Evolutionary conservation across 2,888 invertebrate species (phyloP).

Genomic region (Exephanes ischioxanthus): DNA sequence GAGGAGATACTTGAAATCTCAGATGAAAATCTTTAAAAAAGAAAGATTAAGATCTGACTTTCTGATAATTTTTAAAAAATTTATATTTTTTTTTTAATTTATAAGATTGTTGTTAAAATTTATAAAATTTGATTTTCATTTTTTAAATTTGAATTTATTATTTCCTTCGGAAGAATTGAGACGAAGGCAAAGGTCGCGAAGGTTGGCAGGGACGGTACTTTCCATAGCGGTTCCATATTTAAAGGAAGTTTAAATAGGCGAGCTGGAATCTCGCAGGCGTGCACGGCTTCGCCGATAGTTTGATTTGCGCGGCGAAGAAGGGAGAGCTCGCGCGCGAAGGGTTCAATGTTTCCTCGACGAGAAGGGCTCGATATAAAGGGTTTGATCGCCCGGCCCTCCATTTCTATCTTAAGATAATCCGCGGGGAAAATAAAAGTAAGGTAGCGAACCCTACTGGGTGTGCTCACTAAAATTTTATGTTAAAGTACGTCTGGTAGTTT

Average conservation of each 20-base stretch:
- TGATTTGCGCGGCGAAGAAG: constrained; percentile 45
- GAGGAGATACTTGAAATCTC: too few relatives aligned
- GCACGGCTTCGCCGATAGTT: constrained; percentile 60
- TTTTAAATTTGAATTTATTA: constrained; percentile 50
- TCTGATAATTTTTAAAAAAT: neutral
- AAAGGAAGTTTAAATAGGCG: constrained; percentile 47
- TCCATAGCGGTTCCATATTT: constrained; percentile 5
- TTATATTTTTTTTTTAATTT: too few relatives aligned
- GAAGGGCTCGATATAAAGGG: constrained; percentile 25
- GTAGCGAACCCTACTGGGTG: too few relatives aligned
- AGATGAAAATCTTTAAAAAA: too few relatives aligned
- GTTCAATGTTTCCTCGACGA: constrained; percentile 12
- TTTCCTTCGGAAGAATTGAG: constrained; percentile 9
- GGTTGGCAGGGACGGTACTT: constrained; percentile 31
- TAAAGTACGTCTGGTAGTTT: too few relatives aligned
- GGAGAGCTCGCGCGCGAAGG: constrained; percentile 23
- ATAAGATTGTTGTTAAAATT: too few relatives aligned
- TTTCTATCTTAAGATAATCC: neutral
- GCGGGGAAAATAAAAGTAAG: neutral
- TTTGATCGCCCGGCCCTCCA: constrained; percentile 39
- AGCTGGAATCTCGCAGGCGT: constrained; percentile 25
- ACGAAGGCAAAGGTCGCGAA: constrained; percentile 32
- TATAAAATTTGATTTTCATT: too few relatives aligned
- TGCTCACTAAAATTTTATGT: too few relatives aligned
- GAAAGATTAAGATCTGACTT: too few relatives aligned